phyloP scores from a whole-genome alignment of 1,140 invertebrate species.

The Ectropis grisescens region DNA sequence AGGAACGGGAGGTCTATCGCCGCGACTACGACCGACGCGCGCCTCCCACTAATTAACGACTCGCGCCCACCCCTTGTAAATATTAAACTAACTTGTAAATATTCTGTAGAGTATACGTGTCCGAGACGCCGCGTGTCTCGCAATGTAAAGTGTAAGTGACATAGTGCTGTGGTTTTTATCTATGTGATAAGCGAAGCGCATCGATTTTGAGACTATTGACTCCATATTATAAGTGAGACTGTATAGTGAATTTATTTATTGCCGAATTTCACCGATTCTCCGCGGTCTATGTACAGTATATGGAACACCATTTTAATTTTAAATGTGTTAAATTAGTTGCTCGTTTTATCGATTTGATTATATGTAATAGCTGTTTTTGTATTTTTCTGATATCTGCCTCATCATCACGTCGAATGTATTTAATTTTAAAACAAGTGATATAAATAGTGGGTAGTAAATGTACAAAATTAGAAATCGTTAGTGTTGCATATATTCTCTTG shows the following conservation, averaged over 20 bases:
- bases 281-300: slow-evolving; percentile 59
- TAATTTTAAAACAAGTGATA: slow-evolving; percentile 53
- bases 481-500: slow-evolving; percentile 53
- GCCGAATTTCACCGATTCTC: slow-evolving; percentile 48
- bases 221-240: slow-evolving; percentile 53
- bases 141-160: slow-evolving; percentile 60
- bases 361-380: no score
- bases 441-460: slow-evolving; percentile 45
- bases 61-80: slow-evolving; percentile 27
- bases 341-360: no score
- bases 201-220: slow-evolving; percentile 31
- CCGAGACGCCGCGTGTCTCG: slow-evolving; percentile 40
- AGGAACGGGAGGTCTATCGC: slow-evolving; percentile 55
- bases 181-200: slow-evolving; percentile 62
- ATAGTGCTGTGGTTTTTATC: slow-evolving; percentile 64
- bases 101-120: slow-evolving; percentile 34
- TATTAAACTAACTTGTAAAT: slow-evolving; percentile 52
- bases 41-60: slow-evolving; percentile 32
- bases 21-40: slow-evolving; percentile 58
- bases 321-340: slow-evolving; percentile 56
- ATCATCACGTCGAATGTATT: slow-evolving; percentile 25
- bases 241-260: slow-evolving; percentile 69
- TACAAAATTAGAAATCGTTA: slow-evolving; percentile 55
- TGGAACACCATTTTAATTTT: slow-evolving; percentile 53
- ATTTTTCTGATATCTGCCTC: slow-evolving; percentile 43